These are phyloP conservation scores for Clinocottus analis DNA, from an alignment of 2,113 vertebrate genomes.

Conservation along the genomic window DNA sequence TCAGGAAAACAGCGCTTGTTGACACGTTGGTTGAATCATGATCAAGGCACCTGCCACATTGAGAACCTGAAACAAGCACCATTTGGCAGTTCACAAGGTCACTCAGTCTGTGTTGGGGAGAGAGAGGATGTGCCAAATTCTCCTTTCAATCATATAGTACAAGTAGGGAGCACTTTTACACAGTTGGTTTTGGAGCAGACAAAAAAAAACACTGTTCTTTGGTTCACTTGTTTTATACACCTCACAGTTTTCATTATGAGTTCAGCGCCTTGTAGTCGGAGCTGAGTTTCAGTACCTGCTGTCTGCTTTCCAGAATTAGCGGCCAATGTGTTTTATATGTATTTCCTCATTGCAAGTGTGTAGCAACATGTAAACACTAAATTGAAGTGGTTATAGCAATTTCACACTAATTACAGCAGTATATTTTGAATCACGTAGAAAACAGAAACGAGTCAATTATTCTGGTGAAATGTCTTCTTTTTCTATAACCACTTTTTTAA, in stretches of 20 bases:
- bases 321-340: slow-evolving; percentile 56
- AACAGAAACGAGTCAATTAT: slow-evolving; percentile 29
- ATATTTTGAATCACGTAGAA: slow-evolving; percentile 25
- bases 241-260: slow-evolving; percentile 36
- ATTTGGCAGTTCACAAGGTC: slow-evolving; percentile 83
- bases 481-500: slow-evolving; percentile 11
- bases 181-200: slow-evolving; percentile 50
- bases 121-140: slow-evolving; percentile 69
- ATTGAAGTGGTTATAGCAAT: slow-evolving; percentile 63
- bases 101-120: slow-evolving; percentile 67
- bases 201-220: slow-evolving; percentile 33
- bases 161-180: slow-evolving; percentile 54
- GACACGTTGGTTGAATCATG: slow-evolving; percentile 82
- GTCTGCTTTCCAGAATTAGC: slow-evolving; percentile 63
- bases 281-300: slow-evolving; percentile 62
- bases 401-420: slow-evolving; percentile 48
- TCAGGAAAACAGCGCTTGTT: slow-evolving; percentile 80
- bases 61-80: slow-evolving; percentile 83
- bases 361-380: slow-evolving; percentile 58
- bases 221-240: slow-evolving; percentile 17
- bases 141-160: slow-evolving; percentile 74
- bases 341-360: slow-evolving; percentile 64
- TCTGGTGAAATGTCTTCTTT: slow-evolving; percentile 22
- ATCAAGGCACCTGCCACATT: slow-evolving; percentile 83
- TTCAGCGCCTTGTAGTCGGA: slow-evolving; percentile 30